Conservation (phyloP, 1,140 invertebrate genomes). For the Ptiloglossa arizonensis region DNA sequence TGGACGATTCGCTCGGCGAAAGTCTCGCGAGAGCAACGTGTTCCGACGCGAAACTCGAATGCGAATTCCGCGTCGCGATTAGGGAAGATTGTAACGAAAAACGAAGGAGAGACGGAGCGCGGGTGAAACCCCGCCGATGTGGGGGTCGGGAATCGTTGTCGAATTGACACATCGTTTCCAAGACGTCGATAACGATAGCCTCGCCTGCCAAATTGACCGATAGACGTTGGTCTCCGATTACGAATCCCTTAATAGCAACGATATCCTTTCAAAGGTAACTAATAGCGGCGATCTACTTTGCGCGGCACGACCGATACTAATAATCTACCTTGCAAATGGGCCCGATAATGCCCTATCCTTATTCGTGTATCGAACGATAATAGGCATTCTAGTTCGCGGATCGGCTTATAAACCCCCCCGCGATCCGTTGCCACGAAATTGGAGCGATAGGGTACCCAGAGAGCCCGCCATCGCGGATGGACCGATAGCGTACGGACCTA, state of each 20-base stretch:
- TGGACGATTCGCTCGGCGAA: neutral
- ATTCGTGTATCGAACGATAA: neutral
- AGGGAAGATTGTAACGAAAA: neutral
- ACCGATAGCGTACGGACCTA: neutral
- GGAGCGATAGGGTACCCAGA: neutral
- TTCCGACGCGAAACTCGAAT: neutral
- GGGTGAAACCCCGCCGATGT: no score
- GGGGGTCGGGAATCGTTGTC: neutral
- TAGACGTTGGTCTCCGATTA: no score
- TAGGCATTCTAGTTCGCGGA: neutral
- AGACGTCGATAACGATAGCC: neutral
- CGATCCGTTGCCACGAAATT: neutral
- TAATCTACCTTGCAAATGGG: neutral
- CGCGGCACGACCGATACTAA: neutral
- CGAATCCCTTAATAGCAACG: slow-evolving; percentile 35
- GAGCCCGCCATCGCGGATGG: neutral
- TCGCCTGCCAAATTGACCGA: no score
- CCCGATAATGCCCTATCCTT: neutral
- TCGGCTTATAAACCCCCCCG: neutral
- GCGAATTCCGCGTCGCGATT: neutral
- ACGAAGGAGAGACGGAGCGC: no score
- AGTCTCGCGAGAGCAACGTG: neutral
- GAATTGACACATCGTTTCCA: neutral
- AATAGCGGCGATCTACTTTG: neutral
- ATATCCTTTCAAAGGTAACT: neutral